phyloP scores from a whole-genome alignment of 2,113 vertebrate genomes.

The Passerina amoena region DNA sequence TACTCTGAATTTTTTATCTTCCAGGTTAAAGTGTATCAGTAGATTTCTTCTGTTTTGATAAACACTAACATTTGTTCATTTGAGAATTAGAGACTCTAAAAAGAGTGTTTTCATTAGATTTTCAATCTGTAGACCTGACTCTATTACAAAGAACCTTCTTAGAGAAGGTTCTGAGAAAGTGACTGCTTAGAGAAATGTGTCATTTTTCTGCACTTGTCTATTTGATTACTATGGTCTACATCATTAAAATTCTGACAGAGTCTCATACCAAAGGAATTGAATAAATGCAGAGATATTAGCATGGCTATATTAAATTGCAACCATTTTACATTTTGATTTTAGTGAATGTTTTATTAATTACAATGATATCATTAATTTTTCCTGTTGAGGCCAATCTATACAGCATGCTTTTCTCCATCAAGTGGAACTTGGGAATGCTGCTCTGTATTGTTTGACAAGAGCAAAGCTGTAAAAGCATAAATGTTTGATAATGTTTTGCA shows the following conservation, averaged over 20 bases:
- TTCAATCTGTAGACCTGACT: background rate
- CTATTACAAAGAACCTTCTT: background rate
- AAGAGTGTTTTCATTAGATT: background rate
- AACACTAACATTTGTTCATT: background rate
- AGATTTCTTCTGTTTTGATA: slow-evolving; percentile 7
- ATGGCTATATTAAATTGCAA: slow-evolving; percentile 1
- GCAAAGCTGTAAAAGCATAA: slow-evolving; percentile 45
- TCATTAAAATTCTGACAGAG: slow-evolving; percentile 19
- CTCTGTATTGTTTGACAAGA: slow-evolving; percentile 43
- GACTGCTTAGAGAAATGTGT: background rate
- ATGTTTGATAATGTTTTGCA: slow-evolving; percentile 54
- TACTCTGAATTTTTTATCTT: background rate
- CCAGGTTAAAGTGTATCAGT: background rate
- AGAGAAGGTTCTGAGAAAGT: background rate
- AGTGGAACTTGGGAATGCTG: background rate
- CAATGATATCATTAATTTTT: slow-evolving; percentile 29
- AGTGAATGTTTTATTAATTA: slow-evolving; percentile 62
- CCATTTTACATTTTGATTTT: slow-evolving; percentile 11
- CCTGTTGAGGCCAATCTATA: background rate
- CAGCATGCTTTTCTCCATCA: background rate
- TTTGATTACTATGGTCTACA: background rate
- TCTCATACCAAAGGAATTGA: background rate
- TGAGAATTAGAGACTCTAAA: background rate
- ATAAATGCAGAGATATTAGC: slow-evolving; percentile 2
- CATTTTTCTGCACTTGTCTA: slow-evolving; percentile 13